Percentiles rank a stretch among this genome's conserved stretches.
Evolutionary conservation across 2,797 vertebrate species (phyloP).

Genomic region (Scarus forsteni): DNA sequence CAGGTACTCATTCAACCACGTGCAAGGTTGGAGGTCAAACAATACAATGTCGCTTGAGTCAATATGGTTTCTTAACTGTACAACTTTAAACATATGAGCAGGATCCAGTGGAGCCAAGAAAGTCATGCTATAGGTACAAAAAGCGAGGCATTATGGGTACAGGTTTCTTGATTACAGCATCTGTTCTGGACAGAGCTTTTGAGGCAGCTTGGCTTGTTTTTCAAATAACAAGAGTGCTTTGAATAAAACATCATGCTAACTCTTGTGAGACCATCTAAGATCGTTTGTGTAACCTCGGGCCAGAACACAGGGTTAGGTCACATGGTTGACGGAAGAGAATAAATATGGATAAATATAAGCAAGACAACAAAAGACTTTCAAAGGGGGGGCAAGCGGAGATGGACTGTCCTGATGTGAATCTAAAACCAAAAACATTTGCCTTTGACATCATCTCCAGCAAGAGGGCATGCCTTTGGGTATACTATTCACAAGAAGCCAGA

Average conservation of each 20-base stretch:
- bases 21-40: conserved; percentile 39
- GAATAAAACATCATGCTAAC: conserved; percentile 19
- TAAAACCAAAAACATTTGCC: conserved; percentile 21
- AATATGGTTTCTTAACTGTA: conserved; percentile 44
- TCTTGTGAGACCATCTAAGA: conserved; percentile 47
- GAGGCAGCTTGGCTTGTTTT: background rate
- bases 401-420: conserved; percentile 32
- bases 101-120: conserved; percentile 45
- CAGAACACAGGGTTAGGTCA: conserved; percentile 71
- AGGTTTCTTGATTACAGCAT: no score
- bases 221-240: background rate
- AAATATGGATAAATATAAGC: conserved; percentile 41
- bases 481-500: conserved; percentile 25
- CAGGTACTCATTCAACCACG: conserved; percentile 43
- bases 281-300: conserved; percentile 66
- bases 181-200: no score
- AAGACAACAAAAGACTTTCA: conserved; percentile 48
- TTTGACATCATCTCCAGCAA: conserved; percentile 17
- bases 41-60: conserved; percentile 47
- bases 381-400: conserved; percentile 11
- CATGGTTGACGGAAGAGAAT: conserved; percentile 61
- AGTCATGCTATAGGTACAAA: conserved; percentile 36
- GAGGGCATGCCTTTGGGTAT: conserved; percentile 30
- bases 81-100: conserved; percentile 39
- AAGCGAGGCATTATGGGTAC: conserved; percentile 28